Conservation (phyloP, 2,113 vertebrate species). For the Silurus asotus region DNA sequence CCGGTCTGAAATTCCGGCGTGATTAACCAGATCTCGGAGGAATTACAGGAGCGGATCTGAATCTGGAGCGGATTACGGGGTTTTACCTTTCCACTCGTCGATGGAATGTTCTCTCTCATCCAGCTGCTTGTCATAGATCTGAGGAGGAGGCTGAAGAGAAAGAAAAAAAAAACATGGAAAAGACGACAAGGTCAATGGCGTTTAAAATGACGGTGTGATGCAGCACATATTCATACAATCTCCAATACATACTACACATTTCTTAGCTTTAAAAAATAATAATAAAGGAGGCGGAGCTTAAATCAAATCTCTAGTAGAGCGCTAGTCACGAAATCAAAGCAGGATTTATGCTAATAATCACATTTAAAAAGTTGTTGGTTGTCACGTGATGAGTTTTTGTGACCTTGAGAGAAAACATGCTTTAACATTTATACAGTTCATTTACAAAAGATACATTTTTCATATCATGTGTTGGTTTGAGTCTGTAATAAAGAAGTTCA, state of each 20-base stretch:
- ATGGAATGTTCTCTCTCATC: conserved; percentile 99
- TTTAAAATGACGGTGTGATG: not conserved
- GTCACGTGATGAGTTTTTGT: not conserved
- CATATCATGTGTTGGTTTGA: no score
- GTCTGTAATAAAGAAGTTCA: no score
- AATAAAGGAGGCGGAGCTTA: not conserved
- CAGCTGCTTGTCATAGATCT: conserved; percentile 98
- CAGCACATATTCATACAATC: not conserved
- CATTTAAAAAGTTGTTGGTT: not conserved
- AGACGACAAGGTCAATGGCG: not conserved
- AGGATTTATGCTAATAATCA: not conserved
- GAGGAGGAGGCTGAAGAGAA: conserved; percentile 86
- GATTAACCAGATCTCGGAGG: conserved; percentile 4
- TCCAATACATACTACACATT: not conserved
- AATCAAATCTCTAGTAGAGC: not conserved
- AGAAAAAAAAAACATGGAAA: conserved; percentile 41
- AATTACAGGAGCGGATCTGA: not conserved
- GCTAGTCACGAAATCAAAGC: not conserved
- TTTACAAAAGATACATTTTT: no score
- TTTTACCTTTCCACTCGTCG: conserved; percentile 98
- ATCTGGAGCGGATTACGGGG: conserved; percentile 26
- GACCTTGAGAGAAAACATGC: not conserved
- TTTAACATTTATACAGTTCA: no score
- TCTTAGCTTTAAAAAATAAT: not conserved
- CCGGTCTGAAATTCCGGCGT: not conserved